Evolutionary conservation across 2,888 invertebrate genomes (phyloP).

Genomic region (Serripes groenlandicus): DNA sequence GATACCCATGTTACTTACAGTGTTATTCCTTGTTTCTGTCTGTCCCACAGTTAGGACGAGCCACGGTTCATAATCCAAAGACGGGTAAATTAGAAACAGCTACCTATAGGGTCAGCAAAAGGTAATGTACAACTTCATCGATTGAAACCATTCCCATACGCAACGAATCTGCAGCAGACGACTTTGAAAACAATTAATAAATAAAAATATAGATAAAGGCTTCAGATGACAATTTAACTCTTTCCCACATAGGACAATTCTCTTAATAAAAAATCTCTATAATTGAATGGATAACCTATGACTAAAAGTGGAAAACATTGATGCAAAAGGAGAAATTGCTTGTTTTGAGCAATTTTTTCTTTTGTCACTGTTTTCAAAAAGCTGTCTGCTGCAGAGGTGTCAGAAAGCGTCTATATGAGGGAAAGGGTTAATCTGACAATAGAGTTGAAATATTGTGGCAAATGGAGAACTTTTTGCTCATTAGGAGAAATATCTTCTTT

Average conservation of each 20-base stretch:
- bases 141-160: not conserved
- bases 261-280: no score
- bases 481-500: not conserved
- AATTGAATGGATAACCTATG: no score
- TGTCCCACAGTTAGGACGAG: slow-evolving; percentile 92
- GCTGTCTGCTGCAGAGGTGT: no score
- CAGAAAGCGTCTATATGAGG: no score
- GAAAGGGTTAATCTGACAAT: not conserved
- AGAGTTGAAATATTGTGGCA: not conserved
- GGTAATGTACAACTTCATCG: slow-evolving; percentile 79
- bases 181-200: no score
- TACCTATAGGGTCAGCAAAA: slow-evolving; percentile 98
- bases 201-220: no score
- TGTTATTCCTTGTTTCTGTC: slow-evolving; percentile 17
- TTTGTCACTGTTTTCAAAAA: no score
- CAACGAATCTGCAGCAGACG: no score
- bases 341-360: not conserved
- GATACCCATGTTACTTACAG: slow-evolving; percentile 2
- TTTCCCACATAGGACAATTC: not conserved
- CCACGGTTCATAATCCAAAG: slow-evolving; percentile 97
- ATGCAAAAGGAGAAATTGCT: not conserved
- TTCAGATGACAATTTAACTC: not conserved
- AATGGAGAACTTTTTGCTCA: not conserved
- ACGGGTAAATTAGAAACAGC: slow-evolving; percentile 97
- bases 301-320: not conserved